Conservation (phyloP, 2,113 vertebrate genomes). For the Actenoides hombroni region DNA sequence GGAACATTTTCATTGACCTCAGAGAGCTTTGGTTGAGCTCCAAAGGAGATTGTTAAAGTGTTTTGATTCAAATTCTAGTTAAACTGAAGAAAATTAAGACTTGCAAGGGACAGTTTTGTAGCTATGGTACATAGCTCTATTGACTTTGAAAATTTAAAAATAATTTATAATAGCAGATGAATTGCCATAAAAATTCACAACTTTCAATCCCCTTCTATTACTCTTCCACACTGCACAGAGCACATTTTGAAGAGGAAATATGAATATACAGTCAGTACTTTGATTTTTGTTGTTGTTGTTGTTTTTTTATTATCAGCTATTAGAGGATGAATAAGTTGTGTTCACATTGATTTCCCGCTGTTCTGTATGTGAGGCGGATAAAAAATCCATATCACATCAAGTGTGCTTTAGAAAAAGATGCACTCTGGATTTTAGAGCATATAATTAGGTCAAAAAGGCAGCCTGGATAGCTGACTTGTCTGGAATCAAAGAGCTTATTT, state of each 20-base stretch:
- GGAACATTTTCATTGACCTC: neutral
- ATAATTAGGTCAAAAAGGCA: conserved; percentile 45
- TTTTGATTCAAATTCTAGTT: neutral
- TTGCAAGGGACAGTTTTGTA: neutral
- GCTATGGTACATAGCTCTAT: neutral
- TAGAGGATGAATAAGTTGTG: neutral
- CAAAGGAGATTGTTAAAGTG: neutral
- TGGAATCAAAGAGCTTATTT: neutral
- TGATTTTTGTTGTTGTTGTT: neutral
- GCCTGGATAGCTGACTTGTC: neutral
- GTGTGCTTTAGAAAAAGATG: neutral
- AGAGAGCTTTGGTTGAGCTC: neutral
- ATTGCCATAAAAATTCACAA: neutral
- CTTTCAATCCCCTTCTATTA: neutral
- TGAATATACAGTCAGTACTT: neutral
- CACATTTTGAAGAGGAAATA: neutral
- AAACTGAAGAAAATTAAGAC: neutral
- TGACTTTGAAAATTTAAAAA: neutral
- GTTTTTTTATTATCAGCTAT: neutral
- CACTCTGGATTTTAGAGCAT: neutral
- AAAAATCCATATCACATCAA: conserved; percentile 31
- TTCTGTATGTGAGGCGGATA: neutral
- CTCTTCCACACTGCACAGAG: neutral
- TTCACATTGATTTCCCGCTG: neutral
- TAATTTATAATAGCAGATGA: neutral